Evolutionary conservation across 1,140 invertebrate species (phyloP), one percentile per base, ranked within the genome.

Genomic region (Muscidifurax raptorellus): DNA sequence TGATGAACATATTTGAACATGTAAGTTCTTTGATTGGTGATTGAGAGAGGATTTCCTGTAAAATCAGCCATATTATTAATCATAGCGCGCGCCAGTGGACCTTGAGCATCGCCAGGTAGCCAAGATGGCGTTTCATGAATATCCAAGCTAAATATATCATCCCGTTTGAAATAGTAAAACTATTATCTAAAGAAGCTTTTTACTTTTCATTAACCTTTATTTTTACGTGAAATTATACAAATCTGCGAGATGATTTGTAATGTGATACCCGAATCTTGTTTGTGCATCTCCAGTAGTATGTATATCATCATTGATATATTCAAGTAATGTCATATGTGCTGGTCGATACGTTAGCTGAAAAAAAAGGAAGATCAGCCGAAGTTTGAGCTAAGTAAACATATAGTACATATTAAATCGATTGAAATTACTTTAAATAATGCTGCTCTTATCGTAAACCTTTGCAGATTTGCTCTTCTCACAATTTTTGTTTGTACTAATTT

Each of bases 51-150:
- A 40, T 84, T 83, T 15, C 86, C 86, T 15, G 83, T 59, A 67
- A 86, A 40, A 52, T 86, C 86, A 13, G 30, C 36, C 15, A 15
- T 10, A 2, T 52, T 27, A 52, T 47, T 69, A 13, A 22, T 15
- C 7, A 86, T 5, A 18, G 80, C 52, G 28, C 52, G 18, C 12
- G 76, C 75, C 59, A 86, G 27, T 30, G 86, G 86, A 12, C 83
- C 86, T 5, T 69, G 22, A 27, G 32, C 40, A 30, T 86, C 86
- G 18, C 74, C 75, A 2, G 7, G 10, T n/a, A 69, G 27, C 86
- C 86, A 85, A 6, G 44, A 12, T 25, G 64, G 13, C 27, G 78
- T 18, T 66, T 80, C 85, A 2, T 15, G n/a, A 44, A 13, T 18
- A 25, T 84, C 7, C 3, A 86, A 72, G 18, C 85, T 86, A 66